phyloP scores from a whole-genome alignment of 2,888 invertebrate genomes.

The Tetropium fuscum region DNA sequence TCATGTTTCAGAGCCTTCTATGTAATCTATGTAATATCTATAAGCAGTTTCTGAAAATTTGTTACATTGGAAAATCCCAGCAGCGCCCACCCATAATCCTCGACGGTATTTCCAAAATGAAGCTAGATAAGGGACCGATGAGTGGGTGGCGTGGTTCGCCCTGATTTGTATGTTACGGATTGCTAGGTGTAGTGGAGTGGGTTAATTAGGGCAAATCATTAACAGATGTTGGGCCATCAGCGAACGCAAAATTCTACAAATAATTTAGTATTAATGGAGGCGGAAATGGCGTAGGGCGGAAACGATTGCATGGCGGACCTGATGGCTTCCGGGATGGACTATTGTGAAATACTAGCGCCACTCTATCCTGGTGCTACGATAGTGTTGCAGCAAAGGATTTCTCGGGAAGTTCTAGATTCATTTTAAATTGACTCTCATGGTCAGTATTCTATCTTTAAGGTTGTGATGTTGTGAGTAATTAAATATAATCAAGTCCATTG shows the following conservation, averaged over 20 bases:
- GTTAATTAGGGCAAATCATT: constrained; percentile 68
- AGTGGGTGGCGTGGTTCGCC: constrained; percentile 15
- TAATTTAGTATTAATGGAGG: constrained; percentile 65
- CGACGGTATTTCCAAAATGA: not conserved
- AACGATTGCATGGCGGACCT: constrained; percentile 62
- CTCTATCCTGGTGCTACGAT: constrained; percentile 8
- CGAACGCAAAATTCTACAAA: constrained; percentile 64
- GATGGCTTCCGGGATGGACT: constrained; percentile 58
- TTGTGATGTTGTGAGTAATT: too few species aligned
- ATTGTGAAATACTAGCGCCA: constrained; percentile 29
- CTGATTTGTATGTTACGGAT: not conserved
- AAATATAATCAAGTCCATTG: too few species aligned
- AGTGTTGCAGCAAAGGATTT: too few species aligned
- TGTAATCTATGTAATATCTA: too few species aligned
- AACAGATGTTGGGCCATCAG: constrained; percentile 65
- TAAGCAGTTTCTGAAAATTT: too few species aligned
- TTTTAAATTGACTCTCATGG: too few species aligned
- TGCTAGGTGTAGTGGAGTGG: constrained; percentile 49
- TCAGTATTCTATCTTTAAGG: too few species aligned
- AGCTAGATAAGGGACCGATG: not conserved
- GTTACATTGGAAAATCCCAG: too few species aligned
- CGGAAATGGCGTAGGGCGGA: constrained; percentile 64
- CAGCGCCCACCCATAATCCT: too few species aligned
- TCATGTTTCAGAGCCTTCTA: too few species aligned
- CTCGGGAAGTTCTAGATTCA: too few species aligned